Evolutionary conservation across 2,888 invertebrate genomes (phyloP), one percentile per base, ranked within the genome.

Genomic region (Noctua janthina): DNA sequence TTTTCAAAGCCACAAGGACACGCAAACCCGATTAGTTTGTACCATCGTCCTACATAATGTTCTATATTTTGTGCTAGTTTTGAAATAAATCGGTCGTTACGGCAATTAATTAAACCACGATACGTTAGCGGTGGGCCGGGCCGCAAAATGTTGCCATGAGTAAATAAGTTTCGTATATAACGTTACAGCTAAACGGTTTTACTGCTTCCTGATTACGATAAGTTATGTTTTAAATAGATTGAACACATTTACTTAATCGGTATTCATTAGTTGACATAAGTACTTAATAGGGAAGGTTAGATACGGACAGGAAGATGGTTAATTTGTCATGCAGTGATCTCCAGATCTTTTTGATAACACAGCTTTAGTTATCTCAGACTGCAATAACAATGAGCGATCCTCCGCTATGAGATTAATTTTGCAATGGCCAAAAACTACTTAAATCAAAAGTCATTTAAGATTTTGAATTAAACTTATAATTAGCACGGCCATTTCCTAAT

Each of bases 71-170:
- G 80, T 84, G 83, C 79, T 78, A 86, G 74, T 85, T 82, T 84
- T 76, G 75, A 82, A 86, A 84, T 84, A 89, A 82, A 89, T 87
- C 83, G 87, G 86, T 81, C 78, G 74, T 81, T 73, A 69, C 62
- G 78, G 81, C 84, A 85, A 89, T 87, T 87, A 85, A 89, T 86
- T 86, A 80, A 90, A 87, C 85, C 87, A 66, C 82, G 81, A 81
- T 83, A 82, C 82, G 80, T 82, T 78, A 79, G 74, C 71, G 77
- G 75, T 82, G 73, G 67, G 83, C 67, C 54, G 81, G 72, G 76
- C 87, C 77, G 87, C 83, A 79, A 79, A 88, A 88, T 86, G 83
- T 85, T 88, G 75, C 86, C 88, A 85, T 73, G 49, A 66, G 88
- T 74, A 88, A 88, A 88, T 86, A 87, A 88, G 78, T 88, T 86